Percentiles rank a stretch among this genome's conserved stretches.
These are phyloP conservation scores for Eupithecia pulchellata DNA, from an alignment of 2,888 invertebrate genomes.

Conservation along the genomic window DNA sequence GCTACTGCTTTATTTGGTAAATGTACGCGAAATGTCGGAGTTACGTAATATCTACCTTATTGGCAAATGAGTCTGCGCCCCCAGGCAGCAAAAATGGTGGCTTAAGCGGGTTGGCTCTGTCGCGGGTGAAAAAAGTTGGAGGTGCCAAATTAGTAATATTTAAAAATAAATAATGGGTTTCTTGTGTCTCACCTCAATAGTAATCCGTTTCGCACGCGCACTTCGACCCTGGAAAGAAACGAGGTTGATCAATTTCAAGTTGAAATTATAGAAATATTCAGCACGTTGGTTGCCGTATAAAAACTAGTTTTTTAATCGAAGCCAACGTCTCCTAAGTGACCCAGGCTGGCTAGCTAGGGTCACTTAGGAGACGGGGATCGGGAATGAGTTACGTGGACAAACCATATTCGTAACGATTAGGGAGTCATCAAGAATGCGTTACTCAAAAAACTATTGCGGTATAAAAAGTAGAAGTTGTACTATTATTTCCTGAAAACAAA, in stretches of 20 bases:
- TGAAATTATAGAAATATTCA: not conserved
- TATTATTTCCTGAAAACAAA: too few relatives aligned
- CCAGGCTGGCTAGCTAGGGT: too few relatives aligned
- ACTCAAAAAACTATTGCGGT: too few relatives aligned
- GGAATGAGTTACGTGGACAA: not conserved
- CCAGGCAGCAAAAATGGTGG: conserved; percentile 7
- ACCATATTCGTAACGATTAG: not conserved
- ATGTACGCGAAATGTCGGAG: conserved; percentile 24
- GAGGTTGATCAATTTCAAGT: not conserved
- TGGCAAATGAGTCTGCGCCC: conserved; percentile 1
- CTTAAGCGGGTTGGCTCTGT: not conserved
- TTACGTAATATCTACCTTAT: conserved; percentile 10
- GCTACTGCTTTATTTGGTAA: conserved; percentile 31
- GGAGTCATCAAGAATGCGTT: not conserved
- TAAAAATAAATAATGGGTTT: not conserved
- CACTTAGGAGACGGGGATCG: not conserved
- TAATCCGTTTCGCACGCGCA: not conserved
- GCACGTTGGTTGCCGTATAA: too few relatives aligned
- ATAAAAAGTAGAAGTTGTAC: too few relatives aligned
- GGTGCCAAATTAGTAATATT: conserved; percentile 4
- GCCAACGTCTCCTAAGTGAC: not conserved
- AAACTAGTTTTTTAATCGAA: not conserved
- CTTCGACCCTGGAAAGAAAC: conserved; percentile 22
- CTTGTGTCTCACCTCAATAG: conserved; percentile 25
- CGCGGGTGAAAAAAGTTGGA: not conserved